Conservation (phyloP, 2,113 vertebrate species). For the Megaceryle maxima region DNA sequence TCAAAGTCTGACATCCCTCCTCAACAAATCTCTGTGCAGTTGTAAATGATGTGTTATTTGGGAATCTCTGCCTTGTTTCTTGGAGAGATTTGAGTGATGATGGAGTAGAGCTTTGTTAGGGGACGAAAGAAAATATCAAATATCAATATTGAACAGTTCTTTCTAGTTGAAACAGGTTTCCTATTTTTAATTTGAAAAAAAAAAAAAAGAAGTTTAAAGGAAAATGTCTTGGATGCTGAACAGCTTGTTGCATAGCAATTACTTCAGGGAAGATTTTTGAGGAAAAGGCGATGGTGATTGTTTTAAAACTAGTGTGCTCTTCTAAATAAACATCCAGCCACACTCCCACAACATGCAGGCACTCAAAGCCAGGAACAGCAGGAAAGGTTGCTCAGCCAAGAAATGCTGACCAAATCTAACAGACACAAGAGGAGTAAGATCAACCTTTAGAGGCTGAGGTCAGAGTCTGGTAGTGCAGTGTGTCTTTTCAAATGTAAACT, state of each 20-base stretch:
- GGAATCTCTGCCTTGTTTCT: neutral
- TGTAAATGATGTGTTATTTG: neutral
- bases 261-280: neutral
- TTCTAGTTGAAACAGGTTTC: neutral
- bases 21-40: neutral
- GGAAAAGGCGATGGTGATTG: neutral
- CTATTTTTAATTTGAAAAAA: neutral
- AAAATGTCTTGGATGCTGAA: neutral
- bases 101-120: neutral
- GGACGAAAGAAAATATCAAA: neutral
- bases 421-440: neutral
- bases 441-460: neutral
- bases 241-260: neutral
- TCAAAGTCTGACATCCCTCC: neutral
- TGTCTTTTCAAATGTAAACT: neutral
- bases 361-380: neutral
- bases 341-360: rapidly evolving
- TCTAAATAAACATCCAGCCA: neutral
- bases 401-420: neutral
- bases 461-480: neutral
- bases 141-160: rapidly evolving
- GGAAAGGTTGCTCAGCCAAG: neutral
- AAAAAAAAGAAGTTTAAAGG: neutral
- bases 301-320: neutral
- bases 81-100: neutral